Percentiles rank a stretch among this genome's conserved stretches.
phyloP scores from a whole-genome alignment of 2,113 vertebrate species.

The Oenanthe melanoleuca region DNA sequence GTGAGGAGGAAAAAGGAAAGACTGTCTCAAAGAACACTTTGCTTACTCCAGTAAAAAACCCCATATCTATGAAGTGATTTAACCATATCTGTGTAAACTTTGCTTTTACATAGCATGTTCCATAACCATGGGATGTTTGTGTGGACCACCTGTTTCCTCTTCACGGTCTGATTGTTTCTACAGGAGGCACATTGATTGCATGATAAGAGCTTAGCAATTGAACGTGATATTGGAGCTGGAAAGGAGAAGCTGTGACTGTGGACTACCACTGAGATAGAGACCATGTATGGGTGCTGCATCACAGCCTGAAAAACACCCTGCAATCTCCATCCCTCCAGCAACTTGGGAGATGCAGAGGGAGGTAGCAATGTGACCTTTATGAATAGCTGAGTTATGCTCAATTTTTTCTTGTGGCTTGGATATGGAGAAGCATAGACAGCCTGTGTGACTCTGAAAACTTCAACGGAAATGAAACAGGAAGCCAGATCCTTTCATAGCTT shows the following conservation, averaged over 20 bases:
- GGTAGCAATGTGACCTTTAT: neutral
- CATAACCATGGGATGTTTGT: neutral
- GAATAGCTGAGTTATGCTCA: constrained; percentile 12
- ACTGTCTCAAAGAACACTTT: fast-evolving
- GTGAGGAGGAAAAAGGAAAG: neutral
- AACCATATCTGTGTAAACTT: neutral
- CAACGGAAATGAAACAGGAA: constrained; percentile 67
- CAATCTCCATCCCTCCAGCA: neutral
- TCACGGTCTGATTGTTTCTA: fast-evolving
- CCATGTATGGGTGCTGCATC: neutral
- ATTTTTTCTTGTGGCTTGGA: constrained; percentile 4
- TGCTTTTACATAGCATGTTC: neutral
- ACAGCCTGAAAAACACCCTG: neutral
- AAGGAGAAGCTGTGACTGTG: neutral
- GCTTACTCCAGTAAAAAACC: neutral
- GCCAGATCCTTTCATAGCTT: constrained; percentile 6
- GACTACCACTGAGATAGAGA: neutral
- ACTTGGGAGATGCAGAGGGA: neutral
- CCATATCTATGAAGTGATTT: neutral
- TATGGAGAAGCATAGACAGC: neutral
- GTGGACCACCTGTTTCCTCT: neutral
- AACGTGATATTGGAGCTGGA: neutral
- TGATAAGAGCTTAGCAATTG: neutral
- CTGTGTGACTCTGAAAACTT: neutral
- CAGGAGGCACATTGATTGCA: neutral